These are phyloP conservation scores for Drosophila basisetae DNA, from an alignment of 2,888 invertebrate species.

Conservation along the genomic window DNA sequence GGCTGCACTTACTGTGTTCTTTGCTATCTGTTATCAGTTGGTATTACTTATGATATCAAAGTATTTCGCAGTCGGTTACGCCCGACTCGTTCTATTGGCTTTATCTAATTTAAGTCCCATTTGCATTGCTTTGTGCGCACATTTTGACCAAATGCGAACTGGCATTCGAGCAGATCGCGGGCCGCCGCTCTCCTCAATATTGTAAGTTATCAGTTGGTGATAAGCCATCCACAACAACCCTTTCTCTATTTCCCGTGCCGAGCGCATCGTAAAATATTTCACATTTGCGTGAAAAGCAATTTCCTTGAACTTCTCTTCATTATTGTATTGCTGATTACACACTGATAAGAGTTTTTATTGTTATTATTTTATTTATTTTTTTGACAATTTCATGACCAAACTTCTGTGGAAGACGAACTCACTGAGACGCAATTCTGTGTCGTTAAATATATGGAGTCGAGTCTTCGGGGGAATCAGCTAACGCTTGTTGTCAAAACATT, in stretches of 20 bases:
- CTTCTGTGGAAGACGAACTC: constrained; percentile 43
- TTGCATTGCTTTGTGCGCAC: constrained; percentile 28
- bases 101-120: constrained; percentile 28
- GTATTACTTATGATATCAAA: background rate
- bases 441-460: background rate
- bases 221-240: constrained; percentile 36
- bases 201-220: constrained; percentile 20
- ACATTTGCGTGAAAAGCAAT: constrained; percentile 31
- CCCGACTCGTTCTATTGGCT: background rate
- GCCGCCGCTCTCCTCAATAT: constrained; percentile 23
- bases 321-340: constrained; percentile 31
- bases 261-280: constrained; percentile 50
- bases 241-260: background rate
- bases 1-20: background rate
- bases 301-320: constrained; percentile 53
- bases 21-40: background rate
- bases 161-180: constrained; percentile 27
- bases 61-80: background rate
- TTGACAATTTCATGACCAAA: constrained; percentile 18
- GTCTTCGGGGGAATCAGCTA: background rate
- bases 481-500: background rate
- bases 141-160: constrained; percentile 23
- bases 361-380: background rate
- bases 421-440: constrained; percentile 33
- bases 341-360: constrained; percentile 31